These are phyloP conservation scores for Lepetodrilus schrolli DNA, from an alignment of 2,888 invertebrate species.

Conservation along the genomic window DNA sequence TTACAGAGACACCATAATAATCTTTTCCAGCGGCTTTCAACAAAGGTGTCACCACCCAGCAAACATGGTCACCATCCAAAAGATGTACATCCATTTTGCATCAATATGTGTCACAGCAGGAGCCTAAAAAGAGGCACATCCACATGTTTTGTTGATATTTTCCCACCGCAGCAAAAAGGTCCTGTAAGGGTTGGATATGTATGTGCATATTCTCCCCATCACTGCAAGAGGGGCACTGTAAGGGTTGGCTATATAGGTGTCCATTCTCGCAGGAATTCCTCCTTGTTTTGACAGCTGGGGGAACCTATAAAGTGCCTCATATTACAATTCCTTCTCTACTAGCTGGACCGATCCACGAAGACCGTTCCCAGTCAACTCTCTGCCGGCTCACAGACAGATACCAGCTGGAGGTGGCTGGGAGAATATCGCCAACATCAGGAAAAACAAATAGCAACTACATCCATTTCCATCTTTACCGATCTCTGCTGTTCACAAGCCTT, in stretches of 20 bases:
- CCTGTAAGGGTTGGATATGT: no score
- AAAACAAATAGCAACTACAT: background rate
- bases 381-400: no score
- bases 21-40: no score
- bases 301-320: constrained; percentile 7
- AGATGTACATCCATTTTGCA: constrained; percentile 1
- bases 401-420: background rate
- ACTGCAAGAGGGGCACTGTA: no score
- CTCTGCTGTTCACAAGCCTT: constrained; percentile 16
- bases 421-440: background rate
- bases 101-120: background rate
- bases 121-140: background rate
- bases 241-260: no score
- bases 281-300: constrained; percentile 12
- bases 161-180: constrained; percentile 6
- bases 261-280: no score
- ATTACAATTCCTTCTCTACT: background rate
- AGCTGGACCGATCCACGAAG: no score
- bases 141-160: background rate
- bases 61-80: background rate
- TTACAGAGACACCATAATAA: no score
- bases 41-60: no score
- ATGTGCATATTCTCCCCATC: no score
- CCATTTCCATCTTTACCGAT: background rate
- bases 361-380: no score